phyloP scores from a whole-genome alignment of 2,888 invertebrate genomes.

The Cephus nigrinus region DNA sequence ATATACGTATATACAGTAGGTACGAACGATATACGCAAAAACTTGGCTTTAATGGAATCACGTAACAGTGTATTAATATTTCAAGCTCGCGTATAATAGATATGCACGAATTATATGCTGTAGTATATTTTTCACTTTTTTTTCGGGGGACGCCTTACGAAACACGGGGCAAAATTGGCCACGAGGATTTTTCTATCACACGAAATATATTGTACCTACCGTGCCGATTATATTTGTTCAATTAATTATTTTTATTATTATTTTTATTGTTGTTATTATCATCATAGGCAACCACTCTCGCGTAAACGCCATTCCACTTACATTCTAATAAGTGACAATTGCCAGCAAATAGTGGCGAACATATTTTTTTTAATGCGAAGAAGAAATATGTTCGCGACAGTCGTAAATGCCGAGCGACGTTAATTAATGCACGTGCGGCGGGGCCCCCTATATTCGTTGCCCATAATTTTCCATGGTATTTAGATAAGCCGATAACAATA shows the following conservation, averaged over 20 bases:
- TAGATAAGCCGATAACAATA: constrained; percentile 27
- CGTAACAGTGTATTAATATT: background rate
- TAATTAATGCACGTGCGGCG: background rate
- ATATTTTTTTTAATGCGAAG: background rate
- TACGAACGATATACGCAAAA: constrained; percentile 1
- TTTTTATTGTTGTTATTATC: background rate
- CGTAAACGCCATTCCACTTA: background rate
- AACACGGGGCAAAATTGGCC: background rate
- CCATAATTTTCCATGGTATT: constrained; percentile 32
- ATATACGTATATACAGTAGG: background rate
- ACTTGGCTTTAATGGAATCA: background rate
- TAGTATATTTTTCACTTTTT: no score
- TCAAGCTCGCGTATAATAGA: background rate
- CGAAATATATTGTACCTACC: background rate
- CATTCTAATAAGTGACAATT: background rate
- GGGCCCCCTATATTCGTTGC: background rate
- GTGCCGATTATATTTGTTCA: background rate
- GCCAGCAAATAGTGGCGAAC: background rate
- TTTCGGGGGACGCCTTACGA: background rate
- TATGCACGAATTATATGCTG: background rate
- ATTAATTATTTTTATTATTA: no score
- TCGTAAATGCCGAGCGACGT: background rate
- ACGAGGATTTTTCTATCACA: background rate
- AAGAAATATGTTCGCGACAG: background rate
- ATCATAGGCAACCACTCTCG: background rate